phyloP scores from a whole-genome alignment of 2,888 invertebrate genomes.

The Nemapogon koenigi region DNA sequence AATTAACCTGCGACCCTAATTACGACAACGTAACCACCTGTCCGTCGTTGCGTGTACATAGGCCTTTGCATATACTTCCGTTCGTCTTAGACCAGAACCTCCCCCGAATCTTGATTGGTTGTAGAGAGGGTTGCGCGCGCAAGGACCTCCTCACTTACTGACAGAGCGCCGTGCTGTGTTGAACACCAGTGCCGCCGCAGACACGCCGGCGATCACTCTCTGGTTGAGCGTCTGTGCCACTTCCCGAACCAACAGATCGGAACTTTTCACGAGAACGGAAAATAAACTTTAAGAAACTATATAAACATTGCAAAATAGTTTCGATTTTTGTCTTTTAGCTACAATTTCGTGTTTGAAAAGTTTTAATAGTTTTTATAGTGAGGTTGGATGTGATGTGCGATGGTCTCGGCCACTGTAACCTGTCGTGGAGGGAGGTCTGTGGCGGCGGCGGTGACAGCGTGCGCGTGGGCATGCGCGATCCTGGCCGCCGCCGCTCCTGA shows the following conservation, averaged over 20 bases:
- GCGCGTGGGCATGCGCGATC: slow-evolving; percentile 39
- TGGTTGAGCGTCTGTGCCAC: background rate
- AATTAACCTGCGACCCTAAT: slow-evolving; percentile 61
- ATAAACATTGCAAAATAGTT: background rate
- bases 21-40: slow-evolving; percentile 63
- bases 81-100: slow-evolving; percentile 59
- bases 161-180: background rate
- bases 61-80: slow-evolving; percentile 65
- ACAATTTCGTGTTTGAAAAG: background rate
- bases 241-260: background rate
- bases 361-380: background rate
- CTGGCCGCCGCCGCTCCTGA: slow-evolving; percentile 28
- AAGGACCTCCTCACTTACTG: slow-evolving; percentile 23
- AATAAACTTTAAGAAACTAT: background rate
- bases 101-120: slow-evolving; percentile 52
- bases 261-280: slow-evolving; percentile 3
- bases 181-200: slow-evolving; percentile 14
- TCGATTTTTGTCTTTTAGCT: background rate
- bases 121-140: slow-evolving; percentile 48
- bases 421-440: slow-evolving; percentile 5
- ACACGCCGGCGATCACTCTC: slow-evolving; percentile 23
- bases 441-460: slow-evolving; percentile 15
- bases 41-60: slow-evolving; percentile 62
- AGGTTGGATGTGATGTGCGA: slow-evolving; percentile 48
- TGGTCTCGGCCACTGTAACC: no score